Evolutionary conservation across 2,888 invertebrate genomes (phyloP), one percentile per base, ranked within the genome.

Genomic region (Timema podura): DNA sequence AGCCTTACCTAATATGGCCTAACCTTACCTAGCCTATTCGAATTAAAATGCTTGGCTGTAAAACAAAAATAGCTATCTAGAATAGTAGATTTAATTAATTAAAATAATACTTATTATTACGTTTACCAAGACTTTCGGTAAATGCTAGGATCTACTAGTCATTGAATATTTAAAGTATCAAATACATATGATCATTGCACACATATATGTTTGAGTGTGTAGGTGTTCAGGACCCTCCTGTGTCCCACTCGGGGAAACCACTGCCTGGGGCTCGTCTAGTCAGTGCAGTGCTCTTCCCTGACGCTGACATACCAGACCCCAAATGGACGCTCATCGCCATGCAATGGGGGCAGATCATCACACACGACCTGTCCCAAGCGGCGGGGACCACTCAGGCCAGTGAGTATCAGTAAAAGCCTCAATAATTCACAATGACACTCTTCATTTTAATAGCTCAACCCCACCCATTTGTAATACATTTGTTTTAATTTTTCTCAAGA

Each of bases 281-380:
- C 15, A 93, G 93, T 74, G 81, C 89, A 64, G 81, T 85, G 0
- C 79, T 91, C 9, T 92, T 91, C 79, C 91, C 91, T 0, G 91
- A 92, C 77, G 83, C 84, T 51, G 86, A 88, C 73, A 80, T 89
- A 6, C 84, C 89, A 6, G 93, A 93, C 81, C 89, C 88, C 0
- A 81, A 87, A 72, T 93, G 87, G 84, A 92, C 89, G 16, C 82
- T 94, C 15, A 87, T 88, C 66, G 87, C 92, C 64, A 91, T 91
- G 86, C 91, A 91, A 76, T 92, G 89, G 85, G 92, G 92, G 0
- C 92, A 92, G 81, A 88, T 92, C 74, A 84, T 92, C 49, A 90
- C 91, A 8, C 92, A 92, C 79, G 92, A 92, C 77, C 90, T 92
- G 89, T 90, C 89, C 30, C 83, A 91, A 77, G 87, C 89, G 48